A percentile compares a stretch with the other conserved stretches of the same genome.
Conservation (phyloP, 2,113 vertebrate genomes). For the Pygoscelis adeliae region DNA sequence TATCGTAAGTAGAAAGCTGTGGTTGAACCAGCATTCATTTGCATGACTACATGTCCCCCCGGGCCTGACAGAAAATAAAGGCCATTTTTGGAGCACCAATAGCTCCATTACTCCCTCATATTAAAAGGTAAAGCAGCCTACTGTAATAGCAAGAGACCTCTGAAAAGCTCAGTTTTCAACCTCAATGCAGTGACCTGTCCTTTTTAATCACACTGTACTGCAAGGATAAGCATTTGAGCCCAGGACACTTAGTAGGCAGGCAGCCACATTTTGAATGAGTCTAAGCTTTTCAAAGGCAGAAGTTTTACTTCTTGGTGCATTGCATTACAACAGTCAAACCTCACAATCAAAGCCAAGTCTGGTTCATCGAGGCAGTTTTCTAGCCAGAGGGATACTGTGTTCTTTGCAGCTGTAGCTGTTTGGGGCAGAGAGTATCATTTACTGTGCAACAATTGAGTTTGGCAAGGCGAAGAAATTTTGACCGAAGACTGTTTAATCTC, state of each 20-base stretch:
- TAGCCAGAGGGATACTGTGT: not conserved
- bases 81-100: rapidly evolving
- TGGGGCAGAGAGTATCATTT: not conserved
- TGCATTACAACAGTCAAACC: not conserved
- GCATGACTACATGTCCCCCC: not conserved
- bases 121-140: not conserved
- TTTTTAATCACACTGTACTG: not conserved
- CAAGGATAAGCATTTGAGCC: not conserved
- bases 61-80: not conserved
- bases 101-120: rapidly evolving
- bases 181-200: not conserved
- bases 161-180: not conserved
- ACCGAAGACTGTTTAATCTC: not conserved
- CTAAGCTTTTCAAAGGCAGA: not conserved
- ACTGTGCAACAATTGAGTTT: not conserved
- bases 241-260: rapidly evolving
- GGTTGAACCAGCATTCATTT: not conserved
- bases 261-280: rapidly evolving
- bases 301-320: not conserved
- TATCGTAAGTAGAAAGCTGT: not conserved
- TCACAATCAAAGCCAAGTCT: not conserved
- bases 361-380: not conserved
- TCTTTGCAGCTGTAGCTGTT: not conserved
- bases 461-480: not conserved
- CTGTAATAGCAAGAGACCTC: not conserved